Percentiles rank a stretch among this genome's conserved stretches.
These are phyloP conservation scores for Aplocera efformata DNA, from an alignment of 2,888 invertebrate genomes.

Conservation along the genomic window DNA sequence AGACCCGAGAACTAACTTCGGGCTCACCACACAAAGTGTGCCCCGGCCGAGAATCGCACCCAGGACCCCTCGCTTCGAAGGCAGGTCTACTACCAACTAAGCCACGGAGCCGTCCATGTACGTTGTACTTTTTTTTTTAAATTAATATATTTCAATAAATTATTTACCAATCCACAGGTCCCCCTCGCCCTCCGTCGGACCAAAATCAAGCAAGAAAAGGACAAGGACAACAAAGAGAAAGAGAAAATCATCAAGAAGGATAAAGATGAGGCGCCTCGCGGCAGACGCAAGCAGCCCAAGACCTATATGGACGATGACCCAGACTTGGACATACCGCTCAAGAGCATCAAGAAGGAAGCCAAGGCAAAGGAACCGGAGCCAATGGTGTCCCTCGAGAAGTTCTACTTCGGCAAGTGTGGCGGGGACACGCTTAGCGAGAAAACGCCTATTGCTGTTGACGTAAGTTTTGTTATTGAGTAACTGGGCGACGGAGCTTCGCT, in stretches of 20 bases:
- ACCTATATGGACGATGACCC: conserved; percentile 62
- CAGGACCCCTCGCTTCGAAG: no score
- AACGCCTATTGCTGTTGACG: conserved; percentile 64
- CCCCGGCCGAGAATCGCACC: no score
- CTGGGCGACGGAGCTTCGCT: no score
- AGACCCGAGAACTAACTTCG: no score
- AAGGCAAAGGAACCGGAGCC: conserved; percentile 51
- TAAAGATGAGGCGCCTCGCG: conserved; percentile 26
- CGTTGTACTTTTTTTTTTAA: no score
- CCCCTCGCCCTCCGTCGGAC: conserved; percentile 63
- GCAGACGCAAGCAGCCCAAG: conserved; percentile 52
- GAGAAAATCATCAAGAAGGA: conserved; percentile 37
- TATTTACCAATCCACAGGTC: conserved; percentile 50
- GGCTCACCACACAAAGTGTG: no score
- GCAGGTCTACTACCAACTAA: no score
- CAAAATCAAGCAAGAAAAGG: conserved; percentile 64
- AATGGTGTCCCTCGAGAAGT: conserved; percentile 81
- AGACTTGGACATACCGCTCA: conserved; percentile 64
- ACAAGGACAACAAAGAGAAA: conserved; percentile 39
- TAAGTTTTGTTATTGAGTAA: conserved; percentile 27
- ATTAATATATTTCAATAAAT: no score
- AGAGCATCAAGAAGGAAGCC: conserved; percentile 64
- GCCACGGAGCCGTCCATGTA: no score
- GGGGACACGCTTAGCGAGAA: conserved; percentile 39
- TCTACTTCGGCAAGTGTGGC: conserved; percentile 82